phyloP scores from a whole-genome alignment of 2,797 vertebrate species.

The Champsocephalus gunnari region DNA sequence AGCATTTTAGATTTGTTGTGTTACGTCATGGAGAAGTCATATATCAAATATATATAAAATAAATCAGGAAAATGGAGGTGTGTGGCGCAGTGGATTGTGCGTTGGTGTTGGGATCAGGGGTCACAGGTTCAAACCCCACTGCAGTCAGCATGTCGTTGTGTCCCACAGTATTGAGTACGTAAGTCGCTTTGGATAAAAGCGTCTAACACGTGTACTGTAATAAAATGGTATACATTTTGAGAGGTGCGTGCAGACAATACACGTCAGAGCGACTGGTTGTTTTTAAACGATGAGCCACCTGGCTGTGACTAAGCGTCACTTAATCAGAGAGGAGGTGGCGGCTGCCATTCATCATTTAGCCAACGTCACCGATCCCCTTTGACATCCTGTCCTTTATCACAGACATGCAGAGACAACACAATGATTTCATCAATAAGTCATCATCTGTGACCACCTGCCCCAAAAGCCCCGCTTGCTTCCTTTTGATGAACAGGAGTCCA shows the following conservation, averaged over 20 bases:
- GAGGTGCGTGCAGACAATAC: background rate
- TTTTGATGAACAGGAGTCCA: constrained; percentile 19
- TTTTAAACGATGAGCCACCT: constrained; percentile 34
- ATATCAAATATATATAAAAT: background rate
- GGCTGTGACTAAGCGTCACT: constrained; percentile 23
- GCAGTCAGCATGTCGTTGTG: too few relatives aligned
- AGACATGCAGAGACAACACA: constrained; percentile 51
- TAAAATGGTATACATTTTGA: background rate
- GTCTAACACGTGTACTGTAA: too few relatives aligned
- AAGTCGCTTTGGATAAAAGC: too few relatives aligned
- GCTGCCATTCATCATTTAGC: constrained; percentile 65
- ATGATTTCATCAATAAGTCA: constrained; percentile 71
- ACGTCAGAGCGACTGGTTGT: constrained; percentile 4
- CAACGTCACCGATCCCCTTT: constrained; percentile 28
- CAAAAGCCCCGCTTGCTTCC: constrained; percentile 34
- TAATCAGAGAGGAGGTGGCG: constrained; percentile 47
- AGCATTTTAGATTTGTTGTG: background rate
- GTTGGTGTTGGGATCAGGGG: too few relatives aligned
- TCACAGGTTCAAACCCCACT: too few relatives aligned
- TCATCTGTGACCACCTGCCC: constrained; percentile 61
- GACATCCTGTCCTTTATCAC: constrained; percentile 51
- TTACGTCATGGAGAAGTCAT: background rate
- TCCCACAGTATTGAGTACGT: too few relatives aligned
- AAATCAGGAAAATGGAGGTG: background rate
- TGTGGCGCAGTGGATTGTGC: too few relatives aligned